Conservation (phyloP, 1,140 invertebrate genomes). For the Saccostrea cuccullata region DNA sequence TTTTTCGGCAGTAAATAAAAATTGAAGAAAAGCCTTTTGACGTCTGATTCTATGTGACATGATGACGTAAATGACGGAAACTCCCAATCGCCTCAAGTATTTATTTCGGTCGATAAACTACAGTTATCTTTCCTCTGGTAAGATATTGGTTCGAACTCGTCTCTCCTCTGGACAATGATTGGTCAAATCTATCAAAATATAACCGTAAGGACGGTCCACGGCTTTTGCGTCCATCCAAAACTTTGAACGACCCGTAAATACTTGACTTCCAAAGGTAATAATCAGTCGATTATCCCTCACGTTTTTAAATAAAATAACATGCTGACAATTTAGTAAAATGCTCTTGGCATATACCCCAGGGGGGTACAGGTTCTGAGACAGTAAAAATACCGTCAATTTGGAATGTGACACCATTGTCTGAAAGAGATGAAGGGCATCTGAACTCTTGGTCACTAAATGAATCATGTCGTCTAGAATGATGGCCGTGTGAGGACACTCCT, state of each 20-base stretch:
- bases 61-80: not conserved
- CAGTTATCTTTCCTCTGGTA: conserved; percentile 38
- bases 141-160: conserved; percentile 48
- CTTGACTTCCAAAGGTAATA: conserved; percentile 44
- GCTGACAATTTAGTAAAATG: conserved; percentile 46
- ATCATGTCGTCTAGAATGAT: conserved; percentile 48
- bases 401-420: conserved; percentile 7
- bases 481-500: not conserved
- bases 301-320: conserved; percentile 49
- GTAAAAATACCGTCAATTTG: conserved; percentile 33
- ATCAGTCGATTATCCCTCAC: conserved; percentile 49
- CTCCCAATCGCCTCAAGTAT: not conserved
- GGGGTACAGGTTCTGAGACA: conserved; percentile 45
- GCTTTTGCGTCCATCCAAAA: conserved; percentile 48
- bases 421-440: conserved; percentile 29
- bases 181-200: conserved; percentile 49
- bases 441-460: conserved; percentile 1
- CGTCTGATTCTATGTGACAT: conserved; percentile 40
- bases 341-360: conserved; percentile 44
- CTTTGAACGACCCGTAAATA: conserved; percentile 43
- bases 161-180: conserved; percentile 36
- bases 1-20: conserved; percentile 25
- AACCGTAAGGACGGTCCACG: conserved; percentile 39
- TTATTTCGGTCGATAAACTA: conserved; percentile 28
- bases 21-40: conserved; percentile 25